Evolutionary conservation across 2,888 invertebrate species (phyloP), one percentile per base, ranked within the genome.

Genomic region (Buathra laborator): DNA sequence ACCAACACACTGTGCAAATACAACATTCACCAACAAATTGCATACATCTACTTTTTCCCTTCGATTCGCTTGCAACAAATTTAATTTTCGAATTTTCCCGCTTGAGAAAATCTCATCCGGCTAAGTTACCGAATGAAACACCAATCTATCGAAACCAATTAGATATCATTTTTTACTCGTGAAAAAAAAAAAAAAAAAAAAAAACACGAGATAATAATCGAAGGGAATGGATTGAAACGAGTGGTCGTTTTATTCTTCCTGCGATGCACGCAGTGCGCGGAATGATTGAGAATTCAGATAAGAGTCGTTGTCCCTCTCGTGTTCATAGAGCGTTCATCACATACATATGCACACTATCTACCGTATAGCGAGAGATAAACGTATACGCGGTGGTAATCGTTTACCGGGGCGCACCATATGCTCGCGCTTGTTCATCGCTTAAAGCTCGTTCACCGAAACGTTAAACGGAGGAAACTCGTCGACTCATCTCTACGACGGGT

Each of bases 391-490:
- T 37, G 88, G 89, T 91, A 90, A 92, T 92, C 90, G 90, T 90
- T 84, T 46, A 76, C 81, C 72, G 76, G 86, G 78, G 32, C 14
- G 29, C 84, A 83, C 92, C 93, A 92, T 92, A 92, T 93, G 93
- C 90, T 90, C 82, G 86, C 46, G 51, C 77, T 88, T 86, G 0
- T 56, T 24, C 24, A 87, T 77, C 68, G 80, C 71, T 72, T 82
- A 75, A 37, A 79, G 83, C 77, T 86, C 87, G 89, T 84, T 83
- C 88, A 89, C 84, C 88, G 90, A 89, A 89, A 90, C 90, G 88
- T 83, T 89, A 88, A 88, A 86, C 84, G 86, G 83, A 87, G 89
- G 88, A 89, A 88, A 87, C 89, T 88, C 70, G 83, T 74, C 80
- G 79, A 80, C 84, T 87, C 87, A 87, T 88, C 87, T 88, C 86